Percentiles rank a stretch among this genome's conserved stretches.
Conservation (phyloP, 1,140 invertebrate genomes). For the Psix sp. region DNA sequence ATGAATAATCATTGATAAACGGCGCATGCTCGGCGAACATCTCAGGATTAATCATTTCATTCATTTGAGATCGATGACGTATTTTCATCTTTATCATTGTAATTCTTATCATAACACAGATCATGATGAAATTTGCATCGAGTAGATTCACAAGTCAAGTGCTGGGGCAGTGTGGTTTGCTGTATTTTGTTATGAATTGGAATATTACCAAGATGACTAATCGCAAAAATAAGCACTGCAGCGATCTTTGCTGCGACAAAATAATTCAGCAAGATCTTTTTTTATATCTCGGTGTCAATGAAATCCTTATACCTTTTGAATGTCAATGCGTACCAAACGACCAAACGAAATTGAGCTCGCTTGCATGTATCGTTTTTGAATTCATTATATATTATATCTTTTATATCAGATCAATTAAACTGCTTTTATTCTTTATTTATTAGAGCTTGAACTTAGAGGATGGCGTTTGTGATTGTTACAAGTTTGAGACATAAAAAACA, state of each 20-base stretch:
- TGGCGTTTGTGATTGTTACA: slow-evolving; percentile 44
- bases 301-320: not conserved
- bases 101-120: not conserved
- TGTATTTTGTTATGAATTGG: slow-evolving; percentile 61
- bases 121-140: not conserved
- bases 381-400: not conserved
- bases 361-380: slow-evolving; percentile 33
- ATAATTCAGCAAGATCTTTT: too few relatives aligned
- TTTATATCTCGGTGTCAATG: too few relatives aligned
- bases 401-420: slow-evolving; percentile 3
- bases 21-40: not conserved
- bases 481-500: slow-evolving; percentile 45
- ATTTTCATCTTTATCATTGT: slow-evolving; percentile 7
- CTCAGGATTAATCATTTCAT: slow-evolving; percentile 27
- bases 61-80: slow-evolving; percentile 16
- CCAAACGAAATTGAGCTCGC: slow-evolving; percentile 17
- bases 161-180: slow-evolving; percentile 74
- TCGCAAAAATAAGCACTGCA: not conserved
- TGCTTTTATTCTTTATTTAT: slow-evolving; percentile 41
- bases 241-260: not conserved
- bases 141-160: slow-evolving; percentile 19
- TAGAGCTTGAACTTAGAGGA: slow-evolving; percentile 47
- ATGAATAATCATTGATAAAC: slow-evolving; percentile 1
- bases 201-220: slow-evolving; percentile 16
- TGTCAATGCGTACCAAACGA: slow-evolving; percentile 9